phyloP scores from a whole-genome alignment of 2,888 invertebrate genomes.

The Apoderus coryli region DNA sequence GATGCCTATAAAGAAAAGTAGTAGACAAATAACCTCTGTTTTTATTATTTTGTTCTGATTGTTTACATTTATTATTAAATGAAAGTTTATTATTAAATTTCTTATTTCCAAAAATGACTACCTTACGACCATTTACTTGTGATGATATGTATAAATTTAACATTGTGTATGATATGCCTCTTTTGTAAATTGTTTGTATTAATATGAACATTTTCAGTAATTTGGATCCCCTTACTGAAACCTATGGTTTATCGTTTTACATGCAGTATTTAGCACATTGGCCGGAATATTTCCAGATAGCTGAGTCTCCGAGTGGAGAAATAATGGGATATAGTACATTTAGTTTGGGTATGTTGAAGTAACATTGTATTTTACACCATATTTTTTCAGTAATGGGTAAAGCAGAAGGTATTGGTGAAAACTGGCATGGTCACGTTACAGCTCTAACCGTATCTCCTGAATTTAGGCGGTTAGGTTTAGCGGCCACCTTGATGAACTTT shows the following conservation, averaged over 20 bases:
- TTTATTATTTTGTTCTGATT: too few relatives aligned
- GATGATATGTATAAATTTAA: conserved; percentile 92
- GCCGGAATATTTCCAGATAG: conserved; percentile 98
- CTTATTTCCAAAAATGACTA: conserved; percentile 85
- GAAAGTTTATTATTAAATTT: too few relatives aligned
- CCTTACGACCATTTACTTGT: conserved; percentile 81
- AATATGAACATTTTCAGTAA: conserved; percentile 50
- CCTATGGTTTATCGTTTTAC: conserved; percentile 90
- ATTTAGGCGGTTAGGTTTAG: conserved; percentile 82
- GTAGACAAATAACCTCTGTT: too few relatives aligned
- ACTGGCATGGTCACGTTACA: conserved; percentile 99
- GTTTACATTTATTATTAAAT: too few relatives aligned
- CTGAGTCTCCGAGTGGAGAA: conserved; percentile 89
- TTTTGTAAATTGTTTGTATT: neutral
- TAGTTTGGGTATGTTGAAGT: conserved; percentile 3
- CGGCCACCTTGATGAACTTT: conserved; percentile 84
- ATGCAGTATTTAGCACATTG: conserved; percentile 95
- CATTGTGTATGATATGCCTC: conserved; percentile 55
- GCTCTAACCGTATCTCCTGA: conserved; percentile 93
- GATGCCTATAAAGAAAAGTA: too few relatives aligned
- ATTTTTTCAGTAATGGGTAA: conserved; percentile 90
- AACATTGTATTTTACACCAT: neutral
- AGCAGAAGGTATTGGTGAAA: conserved; percentile 87
- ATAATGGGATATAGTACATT: conserved; percentile 99
- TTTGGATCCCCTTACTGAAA: conserved; percentile 93